A percentile compares a stretch with the other conserved stretches of the same genome.
phyloP scores from a whole-genome alignment of 2,888 invertebrate species.

The Amphipoea oculea region DNA sequence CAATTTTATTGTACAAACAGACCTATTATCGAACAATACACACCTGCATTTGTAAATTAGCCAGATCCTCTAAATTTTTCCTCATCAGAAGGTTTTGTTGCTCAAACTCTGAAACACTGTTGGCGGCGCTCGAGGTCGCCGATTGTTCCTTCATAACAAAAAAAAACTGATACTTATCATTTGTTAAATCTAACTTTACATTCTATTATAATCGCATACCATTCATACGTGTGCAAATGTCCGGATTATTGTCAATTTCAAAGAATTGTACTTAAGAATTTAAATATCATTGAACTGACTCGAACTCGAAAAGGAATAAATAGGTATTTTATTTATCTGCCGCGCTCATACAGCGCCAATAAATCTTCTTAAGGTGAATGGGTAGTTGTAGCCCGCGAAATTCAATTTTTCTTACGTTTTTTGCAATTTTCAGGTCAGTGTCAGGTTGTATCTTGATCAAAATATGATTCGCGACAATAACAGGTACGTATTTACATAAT shows the following conservation, averaged over 20 bases:
- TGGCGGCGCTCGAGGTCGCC: conserved; percentile 88
- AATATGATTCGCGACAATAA: too few species aligned
- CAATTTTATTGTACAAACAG: conserved; percentile 56
- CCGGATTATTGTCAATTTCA: conserved; percentile 64
- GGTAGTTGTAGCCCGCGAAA: too few species aligned
- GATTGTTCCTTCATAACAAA: conserved; percentile 84
- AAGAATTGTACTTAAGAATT: conserved; percentile 62
- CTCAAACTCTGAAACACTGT: conserved; percentile 89
- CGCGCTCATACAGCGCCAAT: conserved; percentile 28
- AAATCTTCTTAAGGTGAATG: conserved; percentile 56
- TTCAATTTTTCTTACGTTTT: too few species aligned
- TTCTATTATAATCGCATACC: conserved; percentile 67
- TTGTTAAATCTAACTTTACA: conserved; percentile 63
- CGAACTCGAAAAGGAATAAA: conserved; percentile 57
- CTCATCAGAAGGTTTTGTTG: conserved; percentile 88
- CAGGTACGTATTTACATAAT: too few species aligned
- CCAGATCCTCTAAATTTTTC: conserved; percentile 88
- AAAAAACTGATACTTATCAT: conserved; percentile 59
- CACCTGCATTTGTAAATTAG: conserved; percentile 89
- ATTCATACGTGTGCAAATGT: conserved; percentile 60
- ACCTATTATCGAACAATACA: conserved; percentile 60
- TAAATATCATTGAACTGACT: conserved; percentile 59
- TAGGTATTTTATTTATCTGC: conserved; percentile 51
- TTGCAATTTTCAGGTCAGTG: too few species aligned
- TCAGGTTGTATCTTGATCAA: too few species aligned